A percentile compares a stretch with the other conserved stretches of the same genome.
phyloP scores from a whole-genome alignment of 64 coral and sea anemone species.

The Actinia equina region DNA sequence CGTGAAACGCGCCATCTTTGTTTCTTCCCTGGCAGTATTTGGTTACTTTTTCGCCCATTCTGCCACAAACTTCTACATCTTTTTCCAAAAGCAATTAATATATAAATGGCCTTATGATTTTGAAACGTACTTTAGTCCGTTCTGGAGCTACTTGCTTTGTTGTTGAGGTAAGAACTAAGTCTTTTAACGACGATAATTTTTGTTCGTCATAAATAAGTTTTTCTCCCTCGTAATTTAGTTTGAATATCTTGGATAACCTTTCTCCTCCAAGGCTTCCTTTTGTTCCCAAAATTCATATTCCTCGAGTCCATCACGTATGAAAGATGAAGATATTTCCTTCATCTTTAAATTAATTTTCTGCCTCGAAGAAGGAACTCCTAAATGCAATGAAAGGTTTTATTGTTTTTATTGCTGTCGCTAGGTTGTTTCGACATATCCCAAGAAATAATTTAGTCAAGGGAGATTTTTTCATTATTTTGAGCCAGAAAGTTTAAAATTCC shows the following conservation, averaged over 20 bases:
- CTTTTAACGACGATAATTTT: constrained; percentile 7
- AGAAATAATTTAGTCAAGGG: not conserved
- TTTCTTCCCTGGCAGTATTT: constrained; percentile 33
- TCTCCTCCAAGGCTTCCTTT: not conserved
- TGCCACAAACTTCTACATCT: not conserved
- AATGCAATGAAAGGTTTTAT: constrained; percentile 1
- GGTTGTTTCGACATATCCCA: constrained; percentile 7
- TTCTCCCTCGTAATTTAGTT: constrained; percentile 16
- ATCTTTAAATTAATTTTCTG: not conserved
- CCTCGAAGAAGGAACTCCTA: not conserved
- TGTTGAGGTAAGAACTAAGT: constrained; percentile 5
- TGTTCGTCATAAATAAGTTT: not conserved
- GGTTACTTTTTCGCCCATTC: constrained; percentile 29
- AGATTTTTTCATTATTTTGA: not conserved
- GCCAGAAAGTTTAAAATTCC: not conserved
- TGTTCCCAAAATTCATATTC: not conserved
- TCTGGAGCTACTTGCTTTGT: not conserved
- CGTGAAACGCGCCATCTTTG: constrained; percentile 99
- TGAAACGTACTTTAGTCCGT: not conserved
- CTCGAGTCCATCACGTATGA: not conserved
- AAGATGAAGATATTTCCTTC: not conserved
- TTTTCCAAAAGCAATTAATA: not conserved
- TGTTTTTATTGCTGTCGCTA: constrained; percentile 27
- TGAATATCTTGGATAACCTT: not conserved
- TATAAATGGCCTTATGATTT: constrained; percentile 14